Evolutionary conservation across 30 jellyfish, hydroid and myxozoan genomes (phyloP), one percentile per base, ranked within the genome.

Genomic region (Cassiopea andromeda): DNA sequence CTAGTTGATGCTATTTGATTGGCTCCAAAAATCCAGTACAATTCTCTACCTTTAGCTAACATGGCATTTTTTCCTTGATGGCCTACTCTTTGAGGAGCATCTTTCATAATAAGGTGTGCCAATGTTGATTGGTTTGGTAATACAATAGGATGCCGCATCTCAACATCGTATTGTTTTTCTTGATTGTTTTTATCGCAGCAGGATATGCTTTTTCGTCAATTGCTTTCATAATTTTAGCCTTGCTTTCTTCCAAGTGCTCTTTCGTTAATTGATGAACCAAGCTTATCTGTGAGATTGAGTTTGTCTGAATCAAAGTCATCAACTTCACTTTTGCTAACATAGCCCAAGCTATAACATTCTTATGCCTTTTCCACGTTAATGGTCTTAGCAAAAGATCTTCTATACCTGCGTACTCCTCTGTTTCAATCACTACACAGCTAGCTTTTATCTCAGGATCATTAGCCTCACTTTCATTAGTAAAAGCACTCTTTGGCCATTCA

Each of bases 121-220:
- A 70, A 17, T 16, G 84, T 78, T 46, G 85, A 85, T 3, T 73
- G 44, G 27, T 75, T 85, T 59, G 93, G 93, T 85, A 74, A 47
- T 60, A 85, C 81, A 5, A 85, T 81, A 73, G 93, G 93, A 85
- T 85, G 93, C 64, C 93, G 54, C 85, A 50, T 84, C 89, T 77
- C 73, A 75, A 75, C 61, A 71, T 64, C 73, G 60, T 67, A 70
- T 67, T 82, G 75, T 72, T 84, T 43, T 82, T 69, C 91, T 82
- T 67, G 50, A 82, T 84, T 8, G 91, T 73, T 13, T 82, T 72
- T 74, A 82, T 82, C 83, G 44, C 91, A 2, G 46, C 49, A 48
- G 91, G 83, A 67, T 64, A 82, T 5, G 83, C 91, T 48, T 67
- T 47, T 46, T 19, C 54, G 66, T 82, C 84, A 14, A 82, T 50